Evolutionary conservation across 2,113 vertebrate species (phyloP).

Genomic region (Myanophis thanlyinensis): DNA sequence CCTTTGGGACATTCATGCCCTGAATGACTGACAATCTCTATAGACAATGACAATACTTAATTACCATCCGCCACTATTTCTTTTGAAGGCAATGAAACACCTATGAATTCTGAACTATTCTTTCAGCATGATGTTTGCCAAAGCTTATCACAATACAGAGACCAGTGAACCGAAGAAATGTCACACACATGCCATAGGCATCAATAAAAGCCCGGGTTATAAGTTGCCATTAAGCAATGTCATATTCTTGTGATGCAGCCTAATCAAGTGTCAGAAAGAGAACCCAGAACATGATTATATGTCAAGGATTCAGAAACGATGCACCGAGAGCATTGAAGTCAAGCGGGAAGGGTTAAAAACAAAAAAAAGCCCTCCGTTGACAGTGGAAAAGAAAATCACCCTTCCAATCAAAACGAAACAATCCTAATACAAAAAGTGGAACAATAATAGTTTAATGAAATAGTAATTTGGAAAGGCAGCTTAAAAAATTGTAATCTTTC

Average conservation of each 20-base stretch:
- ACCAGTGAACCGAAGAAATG: slow-evolving; percentile 2
- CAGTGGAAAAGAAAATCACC: slow-evolving; percentile 46
- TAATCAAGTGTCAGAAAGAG: slow-evolving; percentile 45
- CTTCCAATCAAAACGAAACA: slow-evolving; percentile 40
- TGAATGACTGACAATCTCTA: neutral
- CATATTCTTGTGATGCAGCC: slow-evolving; percentile 29
- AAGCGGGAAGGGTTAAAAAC: neutral
- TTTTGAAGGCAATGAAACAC: neutral
- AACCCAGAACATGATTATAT: slow-evolving; percentile 55
- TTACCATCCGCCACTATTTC: neutral
- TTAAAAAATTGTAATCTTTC: slow-evolving; percentile 32
- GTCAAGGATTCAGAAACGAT: slow-evolving; percentile 55
- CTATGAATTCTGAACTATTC: neutral
- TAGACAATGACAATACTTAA: neutral
- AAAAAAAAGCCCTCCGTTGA: slow-evolving; percentile 8
- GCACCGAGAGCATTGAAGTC: slow-evolving; percentile 40
- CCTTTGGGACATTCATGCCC: neutral
- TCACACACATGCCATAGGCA: slow-evolving; percentile 26
- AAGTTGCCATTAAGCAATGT: slow-evolving; percentile 23
- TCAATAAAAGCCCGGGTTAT: slow-evolving; percentile 26
- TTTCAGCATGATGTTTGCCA: slow-evolving; percentile 4
- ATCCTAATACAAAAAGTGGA: slow-evolving; percentile 46
- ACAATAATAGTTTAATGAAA: slow-evolving; percentile 49
- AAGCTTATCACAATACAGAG: neutral
- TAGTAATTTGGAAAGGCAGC: slow-evolving; percentile 29